phyloP scores from a whole-genome alignment of 2,888 invertebrate genomes.

The Philereme transversata region DNA sequence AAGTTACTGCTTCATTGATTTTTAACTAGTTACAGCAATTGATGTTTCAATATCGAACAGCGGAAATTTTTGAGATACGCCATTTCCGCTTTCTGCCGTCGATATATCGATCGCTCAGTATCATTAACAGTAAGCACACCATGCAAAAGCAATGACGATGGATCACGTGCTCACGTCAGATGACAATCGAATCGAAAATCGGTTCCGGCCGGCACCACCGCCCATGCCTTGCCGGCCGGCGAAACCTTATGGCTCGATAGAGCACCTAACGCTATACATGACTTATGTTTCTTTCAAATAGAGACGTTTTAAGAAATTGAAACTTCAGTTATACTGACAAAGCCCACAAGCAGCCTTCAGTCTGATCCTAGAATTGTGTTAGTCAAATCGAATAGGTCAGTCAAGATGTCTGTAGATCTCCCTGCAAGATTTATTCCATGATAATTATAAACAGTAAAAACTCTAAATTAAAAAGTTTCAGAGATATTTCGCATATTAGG shows the following conservation, averaged over 20 bases:
- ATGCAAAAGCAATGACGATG: slow-evolving; percentile 33
- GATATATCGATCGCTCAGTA: slow-evolving; percentile 8
- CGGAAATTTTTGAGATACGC: no score
- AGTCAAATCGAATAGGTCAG: neutral
- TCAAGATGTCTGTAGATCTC: neutral
- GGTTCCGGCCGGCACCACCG: slow-evolving; percentile 49
- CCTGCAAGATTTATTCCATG: neutral
- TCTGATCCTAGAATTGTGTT: neutral
- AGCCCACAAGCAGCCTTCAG: neutral
- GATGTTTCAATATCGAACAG: no score
- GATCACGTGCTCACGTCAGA: slow-evolving; percentile 57
- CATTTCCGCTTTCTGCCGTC: no score
- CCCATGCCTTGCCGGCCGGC: slow-evolving; percentile 48
- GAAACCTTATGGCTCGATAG: slow-evolving; percentile 2
- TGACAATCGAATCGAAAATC: slow-evolving; percentile 32
- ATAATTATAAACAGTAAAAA: slow-evolving; percentile 11
- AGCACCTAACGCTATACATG: neutral
- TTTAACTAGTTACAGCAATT: no score
- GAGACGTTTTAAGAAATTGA: neutral
- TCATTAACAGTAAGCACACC: slow-evolving; percentile 8
- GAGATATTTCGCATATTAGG: slow-evolving; percentile 44
- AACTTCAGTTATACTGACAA: neutral
- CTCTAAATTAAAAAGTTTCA: slow-evolving; percentile 25
- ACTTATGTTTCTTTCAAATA: neutral
- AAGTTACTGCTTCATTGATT: no score